Base-by-base conservation (phyloP, 2,797 vertebrate species). In the Chaetodon trifasciatus region DNA sequence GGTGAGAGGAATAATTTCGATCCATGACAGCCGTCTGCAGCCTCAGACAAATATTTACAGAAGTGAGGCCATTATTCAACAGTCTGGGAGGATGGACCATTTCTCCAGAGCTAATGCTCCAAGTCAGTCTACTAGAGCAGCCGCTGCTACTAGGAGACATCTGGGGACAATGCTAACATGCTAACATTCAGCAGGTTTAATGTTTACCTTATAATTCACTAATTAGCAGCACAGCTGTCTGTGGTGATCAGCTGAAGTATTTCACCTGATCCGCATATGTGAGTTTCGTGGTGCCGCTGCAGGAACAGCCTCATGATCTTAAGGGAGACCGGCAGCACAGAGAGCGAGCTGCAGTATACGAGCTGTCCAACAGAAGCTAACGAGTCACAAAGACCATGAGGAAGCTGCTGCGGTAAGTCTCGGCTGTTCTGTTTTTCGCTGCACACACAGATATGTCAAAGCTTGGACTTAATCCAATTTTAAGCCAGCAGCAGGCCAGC, bases 1-100 rank as follows among this genome's bases (percentile, higher is more conserved):
- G 17, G 28, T 1, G 5, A 49, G n/a, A 42, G 57, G 62, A 62
- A 60, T 74, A 6, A 60, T 65, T 65, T 6, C 28, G 58, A 74
- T 13, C 32, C 8, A 49, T 8, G 74, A 55, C 70, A 74, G 70
- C 49, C 50, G 78, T 39, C 49, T 75, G 79, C 62, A 68, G n/a
- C 12, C 58, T 81, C 47, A 52, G 58, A 44, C 47, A 82, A 91
- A 91, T 80, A 82, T 88, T 78, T 87, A 88, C 78, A 87, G 83
- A 69, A 78, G 66, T 19, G 63, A 57, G 66, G 19, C 4, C 57
- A 88, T 79, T 46, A 66, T 44, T 89, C 78, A 84, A 42, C 44
- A 11, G 78, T 40, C 6, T 69, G 66, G 13, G 52, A 56, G 50
- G 68, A 70, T 19, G 53, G 58, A 72, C 49, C 16, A 9, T 19